phyloP scores from a whole-genome alignment of 2,888 invertebrate species.

The Aspidiotus destructor region DNA sequence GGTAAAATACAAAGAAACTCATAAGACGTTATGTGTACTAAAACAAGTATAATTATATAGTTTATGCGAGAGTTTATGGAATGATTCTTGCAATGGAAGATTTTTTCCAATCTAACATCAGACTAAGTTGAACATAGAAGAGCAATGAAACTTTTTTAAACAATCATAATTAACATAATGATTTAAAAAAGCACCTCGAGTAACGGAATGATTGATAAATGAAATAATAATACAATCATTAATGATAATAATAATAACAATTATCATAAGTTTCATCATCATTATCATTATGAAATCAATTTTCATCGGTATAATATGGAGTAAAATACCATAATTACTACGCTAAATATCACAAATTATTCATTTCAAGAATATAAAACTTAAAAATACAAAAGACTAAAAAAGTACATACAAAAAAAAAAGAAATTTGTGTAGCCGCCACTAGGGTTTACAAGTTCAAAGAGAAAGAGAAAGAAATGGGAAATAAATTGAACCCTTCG shows the following conservation, averaged over 20 bases:
- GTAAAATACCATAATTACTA: slow-evolving; percentile 17
- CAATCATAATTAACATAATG: neutral
- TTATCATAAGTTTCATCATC: neutral
- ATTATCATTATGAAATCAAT: neutral
- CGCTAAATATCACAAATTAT: slow-evolving; percentile 27
- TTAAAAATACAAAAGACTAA: slow-evolving; percentile 1
- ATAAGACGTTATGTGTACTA: too few relatives aligned
- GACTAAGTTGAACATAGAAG: too few relatives aligned
- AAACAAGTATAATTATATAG: too few relatives aligned
- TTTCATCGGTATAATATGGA: neutral
- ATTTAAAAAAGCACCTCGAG: slow-evolving; percentile 5
- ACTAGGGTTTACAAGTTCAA: neutral
- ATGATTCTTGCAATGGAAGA: too few relatives aligned
- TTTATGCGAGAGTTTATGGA: too few relatives aligned
- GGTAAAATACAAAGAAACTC: neutral
- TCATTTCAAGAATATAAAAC: neutral
- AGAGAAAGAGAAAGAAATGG: neutral
- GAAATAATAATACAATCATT: neutral
- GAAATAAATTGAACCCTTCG: neutral
- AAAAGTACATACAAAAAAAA: slow-evolving; percentile 10
- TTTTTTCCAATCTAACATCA: too few relatives aligned
- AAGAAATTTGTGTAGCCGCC: too few relatives aligned
- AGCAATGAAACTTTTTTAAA: too few relatives aligned
- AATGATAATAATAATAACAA: neutral
- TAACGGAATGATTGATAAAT: slow-evolving; percentile 11